Base-by-base conservation (phyloP, 2,797 vertebrate species). In the Acestrorhynchus altus region DNA sequence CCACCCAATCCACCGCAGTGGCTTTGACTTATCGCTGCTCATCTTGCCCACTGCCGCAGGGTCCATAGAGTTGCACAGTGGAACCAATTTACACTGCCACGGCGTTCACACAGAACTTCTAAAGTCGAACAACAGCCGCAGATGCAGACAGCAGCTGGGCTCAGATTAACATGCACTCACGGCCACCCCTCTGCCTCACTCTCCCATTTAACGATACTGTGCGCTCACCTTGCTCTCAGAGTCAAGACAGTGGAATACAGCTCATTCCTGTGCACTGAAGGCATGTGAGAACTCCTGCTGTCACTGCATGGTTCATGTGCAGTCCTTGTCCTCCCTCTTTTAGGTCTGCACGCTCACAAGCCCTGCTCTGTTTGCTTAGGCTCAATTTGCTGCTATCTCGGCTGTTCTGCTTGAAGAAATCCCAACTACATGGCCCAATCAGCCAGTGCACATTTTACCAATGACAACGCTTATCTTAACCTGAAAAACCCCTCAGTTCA, bases 361-460 rank as follows among this genome's bases (percentile, higher is more conserved):
- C 81, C 61, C 28, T 40, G 11, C 81, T 87, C 82, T 90, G 86
- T 91, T 90, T 88, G 82, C 84, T 85, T 86, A 85, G 83, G 86
- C 86, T 88, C 79, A 79, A 74, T 88, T 85, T 86, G 78, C 81
- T 71, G 83, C 84, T 86, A 92, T 91, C 87, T 85, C 76, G 31
- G 77, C 49, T 79, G 88, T 91, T 92, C 87, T 86, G 87, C 88
- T 90, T 84, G 84, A 92, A 89, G 86, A 85, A 84, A 89, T 85
- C 86, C 78, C 85, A 92, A 92, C 88, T 89, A 84, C 91, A 90
- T 86, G 83, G 86, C 26, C 44, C 90, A 91, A 93, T 93, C 92
- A 84, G 88, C 77, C 83, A 77, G 86, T 11, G 71, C 85, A 82
- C 83, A 86, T 91, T 92, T 91, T 83, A 89, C 82, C 89, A 89